Evolutionary conservation across 2,113 vertebrate genomes (phyloP), one percentile per base, ranked within the genome.

Genomic region (Motacilla alba): DNA sequence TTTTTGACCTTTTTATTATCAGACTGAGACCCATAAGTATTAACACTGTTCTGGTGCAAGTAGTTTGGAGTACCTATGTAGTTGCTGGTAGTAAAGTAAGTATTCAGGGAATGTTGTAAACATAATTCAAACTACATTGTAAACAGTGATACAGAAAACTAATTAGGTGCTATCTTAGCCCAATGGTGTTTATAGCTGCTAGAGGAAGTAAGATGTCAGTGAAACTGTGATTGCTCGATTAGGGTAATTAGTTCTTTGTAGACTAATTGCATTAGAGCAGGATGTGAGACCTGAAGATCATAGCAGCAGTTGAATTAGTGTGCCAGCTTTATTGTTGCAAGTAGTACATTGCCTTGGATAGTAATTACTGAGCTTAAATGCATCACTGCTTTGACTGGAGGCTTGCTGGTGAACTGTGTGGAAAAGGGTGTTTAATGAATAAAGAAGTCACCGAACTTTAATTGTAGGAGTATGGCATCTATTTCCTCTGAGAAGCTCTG

Each of bases 171-270:
- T 94, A 68, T 97, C 97, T 87, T 93, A 91, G 96, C 97, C 91
- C 95, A 39, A 7, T 96, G 97, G 97, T 97, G 98, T 98, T 99
- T 98, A 98, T 98, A 96, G 96, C 98, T 95, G 75, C 90, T 90
- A 92, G 96, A 98, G 98, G 98, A 98, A 98, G 98, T 97, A 66
- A 97, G 98, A 98, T 97, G 97, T 98, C 98, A 98, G 97, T 97
- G 97, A 98, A 97, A 90, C 98, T 97, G 97, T 97, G 98, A 97
- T 95, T 97, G 92, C 93, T 96, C 94, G 97, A 98, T 98, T 97
- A 98, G 98, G 98, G 97, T 97, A 97, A 98, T 98, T 98, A 98
- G 97, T 97, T 97, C 97, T 98, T 97, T 97, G 96, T 97, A 87
- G 98, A 96, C 97, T 98, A 96, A 98, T 98, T 98, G 98, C 96